Conservation (phyloP, 2,888 invertebrate genomes). For the Andricus quercusramuli region DNA sequence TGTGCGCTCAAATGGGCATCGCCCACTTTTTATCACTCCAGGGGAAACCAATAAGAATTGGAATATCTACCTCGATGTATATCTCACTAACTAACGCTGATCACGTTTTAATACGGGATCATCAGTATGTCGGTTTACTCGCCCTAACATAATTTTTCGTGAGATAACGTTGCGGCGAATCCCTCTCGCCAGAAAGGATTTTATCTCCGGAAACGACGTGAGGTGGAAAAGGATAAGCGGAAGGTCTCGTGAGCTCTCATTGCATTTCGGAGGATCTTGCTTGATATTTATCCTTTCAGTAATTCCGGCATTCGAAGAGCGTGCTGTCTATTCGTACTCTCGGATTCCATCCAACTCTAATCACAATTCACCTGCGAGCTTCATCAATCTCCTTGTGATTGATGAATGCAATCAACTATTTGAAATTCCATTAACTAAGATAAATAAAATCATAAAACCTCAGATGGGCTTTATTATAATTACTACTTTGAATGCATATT, state of each 20-base stretch:
- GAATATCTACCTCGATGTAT: background rate
- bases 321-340: slow-evolving; percentile 31
- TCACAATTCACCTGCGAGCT: slow-evolving; percentile 17
- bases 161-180: slow-evolving; percentile 30
- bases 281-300: slow-evolving; percentile 24
- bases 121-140: slow-evolving; percentile 33
- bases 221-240: slow-evolving; percentile 27
- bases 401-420: background rate
- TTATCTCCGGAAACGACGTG: slow-evolving; percentile 18
- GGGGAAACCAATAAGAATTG: background rate
- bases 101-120: slow-evolving; percentile 31
- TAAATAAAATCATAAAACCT: background rate
- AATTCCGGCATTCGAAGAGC: slow-evolving; percentile 30
- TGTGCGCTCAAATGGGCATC: too few species aligned
- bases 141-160: slow-evolving; percentile 35
- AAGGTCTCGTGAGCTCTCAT: slow-evolving; percentile 13
- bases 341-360: background rate
- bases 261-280: slow-evolving; percentile 30
- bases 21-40: background rate
- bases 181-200: slow-evolving; percentile 30
- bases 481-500: too few species aligned
- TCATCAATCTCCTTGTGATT: slow-evolving; percentile 18
- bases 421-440: background rate
- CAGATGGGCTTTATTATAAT: too few species aligned
- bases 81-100: slow-evolving; percentile 27